Conservation (phyloP, 1,140 invertebrate species). For the Carposina sasakii region DNA sequence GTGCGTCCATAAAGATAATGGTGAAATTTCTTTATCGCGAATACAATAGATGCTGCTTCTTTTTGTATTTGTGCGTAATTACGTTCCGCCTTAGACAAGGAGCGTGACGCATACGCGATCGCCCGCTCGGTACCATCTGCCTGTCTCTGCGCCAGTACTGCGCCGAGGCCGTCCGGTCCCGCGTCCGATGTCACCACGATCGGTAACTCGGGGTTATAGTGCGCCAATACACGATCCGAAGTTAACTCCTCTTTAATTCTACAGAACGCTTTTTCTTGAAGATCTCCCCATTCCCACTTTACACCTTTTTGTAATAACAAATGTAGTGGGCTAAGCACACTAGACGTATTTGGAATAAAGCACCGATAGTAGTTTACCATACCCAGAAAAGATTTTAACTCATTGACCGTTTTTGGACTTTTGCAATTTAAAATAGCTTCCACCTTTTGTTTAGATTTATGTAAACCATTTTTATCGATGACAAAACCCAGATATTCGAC, state of each 20-base stretch:
- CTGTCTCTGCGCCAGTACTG: slow-evolving; percentile 4
- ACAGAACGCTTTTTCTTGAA: neutral
- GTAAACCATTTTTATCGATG: slow-evolving; percentile 32
- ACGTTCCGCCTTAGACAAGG: slow-evolving; percentile 36
- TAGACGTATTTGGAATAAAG: slow-evolving; percentile 49
- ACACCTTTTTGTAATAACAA: neutral
- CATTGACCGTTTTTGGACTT: slow-evolving; percentile 35
- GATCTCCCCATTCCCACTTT: slow-evolving; percentile 1
- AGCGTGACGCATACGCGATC: slow-evolving; percentile 50
- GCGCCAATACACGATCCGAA: slow-evolving; percentile 5
- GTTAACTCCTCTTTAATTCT: slow-evolving; percentile 2
- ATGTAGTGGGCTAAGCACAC: slow-evolving; percentile 29
- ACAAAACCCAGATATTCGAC: slow-evolving; percentile 43
- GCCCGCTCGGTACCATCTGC: slow-evolving; percentile 14
- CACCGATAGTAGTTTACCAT: slow-evolving; percentile 59
- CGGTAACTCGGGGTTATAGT: slow-evolving; percentile 25
- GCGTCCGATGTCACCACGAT: slow-evolving; percentile 19
- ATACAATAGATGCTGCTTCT: slow-evolving; percentile 21
- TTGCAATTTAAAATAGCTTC: slow-evolving; percentile 33
- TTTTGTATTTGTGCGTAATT: slow-evolving; percentile 43
- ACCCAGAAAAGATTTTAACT: slow-evolving; percentile 55
- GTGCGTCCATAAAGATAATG: slow-evolving; percentile 22
- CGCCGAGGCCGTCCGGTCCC: slow-evolving; percentile 5
- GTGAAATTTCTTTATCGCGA: slow-evolving; percentile 39
- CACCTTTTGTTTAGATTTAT: slow-evolving; percentile 47